phyloP scores from a whole-genome alignment of 2,888 invertebrate species.

The Charanyca ferruginea region DNA sequence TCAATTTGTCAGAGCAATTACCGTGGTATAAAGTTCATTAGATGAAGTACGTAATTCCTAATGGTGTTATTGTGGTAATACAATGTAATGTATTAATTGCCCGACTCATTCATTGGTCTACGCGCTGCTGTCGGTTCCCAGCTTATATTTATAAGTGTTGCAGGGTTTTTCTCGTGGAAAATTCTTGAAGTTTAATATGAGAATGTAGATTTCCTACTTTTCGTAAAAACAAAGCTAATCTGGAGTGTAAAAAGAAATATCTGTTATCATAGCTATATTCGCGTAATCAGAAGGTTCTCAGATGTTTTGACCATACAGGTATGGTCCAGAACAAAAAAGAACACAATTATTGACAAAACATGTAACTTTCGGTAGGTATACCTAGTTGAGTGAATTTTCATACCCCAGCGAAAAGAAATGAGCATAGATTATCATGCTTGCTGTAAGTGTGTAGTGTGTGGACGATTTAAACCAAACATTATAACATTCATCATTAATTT shows the following conservation, averaged over 20 bases:
- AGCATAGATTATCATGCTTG: not conserved
- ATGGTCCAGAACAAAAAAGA: no score
- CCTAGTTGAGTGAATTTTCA: no score
- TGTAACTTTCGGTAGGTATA: no score
- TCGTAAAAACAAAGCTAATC: not conserved
- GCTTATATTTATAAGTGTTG: not conserved
- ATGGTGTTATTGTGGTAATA: slow-evolving; percentile 19
- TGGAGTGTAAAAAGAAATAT: no score
- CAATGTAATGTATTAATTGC: slow-evolving; percentile 41
- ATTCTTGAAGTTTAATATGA: not conserved
- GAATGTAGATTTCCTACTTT: not conserved
- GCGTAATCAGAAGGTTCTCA: no score
- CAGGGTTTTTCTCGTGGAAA: slow-evolving; percentile 11
- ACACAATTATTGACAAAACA: no score
- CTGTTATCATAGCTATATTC: no score
- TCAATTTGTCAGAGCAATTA: slow-evolving; percentile 36
- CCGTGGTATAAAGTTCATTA: slow-evolving; percentile 16
- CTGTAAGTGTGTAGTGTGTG: not conserved
- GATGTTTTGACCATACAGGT: no score
- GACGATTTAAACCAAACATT: no score
- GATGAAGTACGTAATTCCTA: slow-evolving; percentile 7
- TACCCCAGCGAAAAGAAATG: not conserved
- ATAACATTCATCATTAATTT: no score
- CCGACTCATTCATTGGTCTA: slow-evolving; percentile 16
- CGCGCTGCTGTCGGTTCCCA: slow-evolving; percentile 5